These are phyloP conservation scores for Bradypus variegatus DNA, from an alignment of 2,797 vertebrate species.

Conservation along the genomic window DNA sequence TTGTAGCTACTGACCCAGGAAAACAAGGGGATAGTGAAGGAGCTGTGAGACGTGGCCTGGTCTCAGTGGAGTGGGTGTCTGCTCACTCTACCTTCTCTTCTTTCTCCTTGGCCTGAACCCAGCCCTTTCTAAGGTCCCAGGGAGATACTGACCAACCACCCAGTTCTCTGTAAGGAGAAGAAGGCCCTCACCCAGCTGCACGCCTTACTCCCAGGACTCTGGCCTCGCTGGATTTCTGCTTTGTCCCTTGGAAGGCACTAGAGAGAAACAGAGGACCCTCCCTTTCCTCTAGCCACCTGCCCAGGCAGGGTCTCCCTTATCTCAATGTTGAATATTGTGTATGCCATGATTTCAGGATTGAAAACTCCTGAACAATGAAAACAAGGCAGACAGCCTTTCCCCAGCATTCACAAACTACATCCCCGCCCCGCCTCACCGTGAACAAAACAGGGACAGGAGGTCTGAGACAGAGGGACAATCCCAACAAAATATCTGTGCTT, in stretches of 20 bases:
- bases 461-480: not conserved
- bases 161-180: not conserved
- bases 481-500: not conserved
- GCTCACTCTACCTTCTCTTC: not conserved
- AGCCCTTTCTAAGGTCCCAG: not conserved
- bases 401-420: not conserved
- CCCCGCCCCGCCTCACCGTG: no score
- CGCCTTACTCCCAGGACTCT: not conserved
- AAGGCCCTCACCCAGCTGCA: not conserved
- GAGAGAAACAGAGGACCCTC: not conserved
- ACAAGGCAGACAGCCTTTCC: not conserved
- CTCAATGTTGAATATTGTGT: not conserved
- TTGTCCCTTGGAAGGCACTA: not conserved
- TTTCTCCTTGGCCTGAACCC: not conserved
- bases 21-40: not conserved
- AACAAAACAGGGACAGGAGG: not conserved
- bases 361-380: conserved; percentile 30
- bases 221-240: not conserved
- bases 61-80: not conserved
- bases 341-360: not conserved
- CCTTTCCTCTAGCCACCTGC: not conserved
- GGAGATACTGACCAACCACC: not conserved
- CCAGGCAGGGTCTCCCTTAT: not conserved
- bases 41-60: not conserved
- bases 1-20: not conserved